Evolutionary conservation across 2,113 vertebrate genomes (phyloP), one percentile per base, ranked within the genome.

Genomic region (Protobothrops flavoviridis): DNA sequence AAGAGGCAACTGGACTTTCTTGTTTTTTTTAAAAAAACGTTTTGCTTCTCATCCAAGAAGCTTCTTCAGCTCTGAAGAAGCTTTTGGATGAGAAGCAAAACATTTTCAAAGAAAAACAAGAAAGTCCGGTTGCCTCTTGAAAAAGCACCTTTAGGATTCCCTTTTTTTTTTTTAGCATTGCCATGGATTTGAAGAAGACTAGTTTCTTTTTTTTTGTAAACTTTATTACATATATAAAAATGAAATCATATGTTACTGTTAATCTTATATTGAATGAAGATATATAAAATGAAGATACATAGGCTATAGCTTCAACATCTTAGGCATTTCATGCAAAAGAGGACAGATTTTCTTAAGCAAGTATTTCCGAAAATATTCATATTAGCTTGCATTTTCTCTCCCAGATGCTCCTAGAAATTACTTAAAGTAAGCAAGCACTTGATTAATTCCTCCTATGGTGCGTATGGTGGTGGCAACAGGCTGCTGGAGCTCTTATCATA

Each of bases 401-500:
- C 17, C 3, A 89, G 87, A 89, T 94, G 94, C 87, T 23, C 21
- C 94, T 95, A 89, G 43, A 92, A 91, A 93, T 94, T 26, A 48
- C 91, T 88, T 59, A 94, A 69, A 89, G 94, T 29, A 94, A 95
- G 53, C 95, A 20, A 3, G 0, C 94, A 20, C 26, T 5, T 88
- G 9, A 64, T 87, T 33, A 26, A 94, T 15, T 39, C 93, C 9
- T 29, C 0, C 45, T 15, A 99, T 48, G 98, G 98, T 29, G 98
- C 98, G 88, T 99, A 99, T 24, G 99, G 98, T 74, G 99, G 99
- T 94, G 98, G 98, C 91, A 97, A 96, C 2, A 95, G 97, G 20
- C 98, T 98, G 55, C 96, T 93, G 86, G 97, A 96, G 91, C 99
- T 96, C 98, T 99, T 99, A 88, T 99, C 99, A 91, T 99, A 99